Conservation (phyloP, 2,888 invertebrate genomes). For the Scaeva pyrastri region DNA sequence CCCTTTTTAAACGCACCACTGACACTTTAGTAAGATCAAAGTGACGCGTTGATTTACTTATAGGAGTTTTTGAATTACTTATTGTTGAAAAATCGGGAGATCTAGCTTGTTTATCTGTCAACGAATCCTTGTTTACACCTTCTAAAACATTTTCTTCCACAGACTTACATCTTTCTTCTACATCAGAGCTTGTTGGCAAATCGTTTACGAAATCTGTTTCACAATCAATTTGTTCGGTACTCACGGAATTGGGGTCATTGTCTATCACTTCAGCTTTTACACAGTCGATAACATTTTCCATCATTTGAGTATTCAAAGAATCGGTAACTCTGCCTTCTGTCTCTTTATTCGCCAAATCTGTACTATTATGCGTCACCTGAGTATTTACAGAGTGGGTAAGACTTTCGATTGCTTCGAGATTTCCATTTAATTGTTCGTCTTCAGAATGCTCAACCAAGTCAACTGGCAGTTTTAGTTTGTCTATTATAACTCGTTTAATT, state of each 20-base stretch:
- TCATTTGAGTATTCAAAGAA: background rate
- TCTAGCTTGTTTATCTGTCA: background rate
- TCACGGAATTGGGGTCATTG: background rate
- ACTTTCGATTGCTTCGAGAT: background rate
- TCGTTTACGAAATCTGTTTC: background rate
- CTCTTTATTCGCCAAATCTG: background rate
- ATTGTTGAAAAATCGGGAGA: background rate
- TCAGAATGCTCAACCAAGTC: background rate
- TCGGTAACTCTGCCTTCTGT: background rate
- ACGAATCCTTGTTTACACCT: background rate
- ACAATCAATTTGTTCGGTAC: background rate
- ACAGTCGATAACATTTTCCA: background rate
- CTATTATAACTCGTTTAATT: background rate
- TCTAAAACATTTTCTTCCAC: background rate
- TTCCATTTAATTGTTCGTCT: background rate
- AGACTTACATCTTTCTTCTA: background rate
- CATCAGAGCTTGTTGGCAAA: background rate
- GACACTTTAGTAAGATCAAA: slow-evolving; percentile 65
- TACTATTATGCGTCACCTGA: too few relatives aligned
- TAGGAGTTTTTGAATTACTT: background rate
- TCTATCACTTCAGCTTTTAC: background rate
- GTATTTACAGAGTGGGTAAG: background rate
- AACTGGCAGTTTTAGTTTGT: background rate
- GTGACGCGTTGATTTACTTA: background rate
- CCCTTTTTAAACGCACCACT: slow-evolving; percentile 66